Conservation (phyloP, 1,140 invertebrate genomes). For the Polypedilum vanderplanki region DNA sequence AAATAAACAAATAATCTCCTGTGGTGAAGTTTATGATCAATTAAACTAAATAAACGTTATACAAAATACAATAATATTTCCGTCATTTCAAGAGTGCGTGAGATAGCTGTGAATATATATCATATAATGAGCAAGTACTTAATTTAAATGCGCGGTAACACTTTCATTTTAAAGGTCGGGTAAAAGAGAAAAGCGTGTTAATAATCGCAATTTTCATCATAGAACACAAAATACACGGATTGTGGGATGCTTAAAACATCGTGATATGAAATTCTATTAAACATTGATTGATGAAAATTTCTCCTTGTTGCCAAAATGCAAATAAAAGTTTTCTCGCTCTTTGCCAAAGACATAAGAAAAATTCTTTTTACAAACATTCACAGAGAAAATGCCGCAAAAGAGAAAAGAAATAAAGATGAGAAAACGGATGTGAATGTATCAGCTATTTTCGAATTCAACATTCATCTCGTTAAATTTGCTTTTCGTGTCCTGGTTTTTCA, state of each 20-base stretch:
- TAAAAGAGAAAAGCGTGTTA: neutral
- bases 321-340: neutral
- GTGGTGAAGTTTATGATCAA: too few species aligned
- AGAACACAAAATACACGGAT: neutral
- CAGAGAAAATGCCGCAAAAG: neutral
- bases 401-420: neutral
- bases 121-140: too few species aligned
- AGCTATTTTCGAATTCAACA: conserved; percentile 18
- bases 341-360: neutral
- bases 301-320: neutral
- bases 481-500: conserved; percentile 17
- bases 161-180: too few species aligned
- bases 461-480: conserved; percentile 18
- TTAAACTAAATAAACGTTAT: too few species aligned
- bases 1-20: too few species aligned
- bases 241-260: neutral
- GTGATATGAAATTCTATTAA: neutral
- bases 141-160: too few species aligned
- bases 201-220: neutral
- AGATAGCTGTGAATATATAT: too few species aligned
- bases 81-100: too few species aligned
- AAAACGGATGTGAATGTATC: neutral
- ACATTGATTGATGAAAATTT: conserved; percentile 19
- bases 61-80: too few species aligned
- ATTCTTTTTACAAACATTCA: neutral